Evolutionary conservation across 2,113 vertebrate genomes (phyloP).

Genomic region (Antigone vipio): DNA sequence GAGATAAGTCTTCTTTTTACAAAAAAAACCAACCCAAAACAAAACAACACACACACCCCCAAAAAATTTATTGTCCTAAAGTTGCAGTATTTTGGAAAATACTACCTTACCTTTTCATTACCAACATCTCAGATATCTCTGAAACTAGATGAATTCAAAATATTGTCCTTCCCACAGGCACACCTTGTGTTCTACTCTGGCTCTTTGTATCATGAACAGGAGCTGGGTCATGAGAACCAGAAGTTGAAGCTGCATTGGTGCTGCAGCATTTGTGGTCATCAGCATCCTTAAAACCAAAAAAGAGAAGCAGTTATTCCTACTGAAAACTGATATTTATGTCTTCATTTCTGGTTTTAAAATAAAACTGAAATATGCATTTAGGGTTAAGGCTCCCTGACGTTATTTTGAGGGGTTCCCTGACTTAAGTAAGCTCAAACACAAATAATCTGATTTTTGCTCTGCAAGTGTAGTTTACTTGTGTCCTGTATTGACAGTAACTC

Average conservation of each 20-base stretch:
- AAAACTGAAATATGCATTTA: neutral
- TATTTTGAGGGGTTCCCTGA: neutral
- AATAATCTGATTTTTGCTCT: neutral
- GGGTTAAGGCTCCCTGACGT: neutral
- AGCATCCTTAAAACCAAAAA: neutral
- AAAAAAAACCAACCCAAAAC: neutral
- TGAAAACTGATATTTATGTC: neutral
- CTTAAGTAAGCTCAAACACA: neutral
- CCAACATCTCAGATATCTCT: neutral
- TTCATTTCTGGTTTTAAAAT: neutral
- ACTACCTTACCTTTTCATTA: neutral
- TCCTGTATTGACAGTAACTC: neutral
- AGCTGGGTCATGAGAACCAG: neutral
- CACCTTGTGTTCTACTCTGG: neutral
- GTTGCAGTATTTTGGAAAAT: neutral
- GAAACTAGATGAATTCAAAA: neutral
- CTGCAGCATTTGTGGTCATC: neutral
- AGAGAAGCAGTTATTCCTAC: neutral
- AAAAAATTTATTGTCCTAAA: neutral
- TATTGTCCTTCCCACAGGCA: too few relatives aligned
- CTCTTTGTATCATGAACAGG: neutral
- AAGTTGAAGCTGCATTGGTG: neutral
- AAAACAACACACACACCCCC: too few relatives aligned
- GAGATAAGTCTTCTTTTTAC: neutral
- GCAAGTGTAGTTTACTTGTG: neutral